Percentiles rank a stretch among this genome's conserved stretches.
Conservation (phyloP, 2,888 invertebrate species). For the Temnothorax ravouxi region DNA sequence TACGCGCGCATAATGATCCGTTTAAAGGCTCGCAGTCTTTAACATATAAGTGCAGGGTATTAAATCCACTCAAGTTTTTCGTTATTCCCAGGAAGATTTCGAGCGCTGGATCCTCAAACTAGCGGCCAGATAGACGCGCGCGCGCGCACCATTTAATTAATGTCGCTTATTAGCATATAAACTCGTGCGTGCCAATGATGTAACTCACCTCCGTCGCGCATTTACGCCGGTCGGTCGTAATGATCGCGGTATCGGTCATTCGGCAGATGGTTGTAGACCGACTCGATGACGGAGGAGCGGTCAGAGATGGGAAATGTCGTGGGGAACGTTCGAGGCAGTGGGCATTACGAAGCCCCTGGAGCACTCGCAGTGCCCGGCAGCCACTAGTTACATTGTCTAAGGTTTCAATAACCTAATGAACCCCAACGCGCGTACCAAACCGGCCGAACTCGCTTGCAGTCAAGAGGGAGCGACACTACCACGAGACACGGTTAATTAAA, state of each 20-base stretch:
- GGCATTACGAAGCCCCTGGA: slow-evolving; percentile 85
- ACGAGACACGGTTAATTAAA: slow-evolving; percentile 79
- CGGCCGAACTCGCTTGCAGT: slow-evolving; percentile 71
- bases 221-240: slow-evolving; percentile 46
- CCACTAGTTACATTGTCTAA: slow-evolving; percentile 84
- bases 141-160: slow-evolving; percentile 80
- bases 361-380: slow-evolving; percentile 75
- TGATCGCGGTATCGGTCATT: slow-evolving; percentile 68
- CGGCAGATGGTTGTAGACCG: slow-evolving; percentile 64
- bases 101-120: slow-evolving; percentile 58
- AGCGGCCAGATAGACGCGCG: slow-evolving; percentile 66
- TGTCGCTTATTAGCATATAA: slow-evolving; percentile 81
- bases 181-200: slow-evolving; percentile 78
- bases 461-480: slow-evolving; percentile 60
- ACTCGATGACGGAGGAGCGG: slow-evolving; percentile 67
- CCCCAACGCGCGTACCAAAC: slow-evolving; percentile 76
- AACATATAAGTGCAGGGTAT: slow-evolving; percentile 27
- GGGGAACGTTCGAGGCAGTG: slow-evolving; percentile 75
- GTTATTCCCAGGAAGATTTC: slow-evolving; percentile 62
- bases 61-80: slow-evolving; percentile 61
- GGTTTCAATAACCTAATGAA: slow-evolving; percentile 86
- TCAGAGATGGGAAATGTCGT: slow-evolving; percentile 77
- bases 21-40: slow-evolving; percentile 21
- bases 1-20: slow-evolving; percentile 32
- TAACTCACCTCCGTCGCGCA: slow-evolving; percentile 63